Evolutionary conservation across 2,888 invertebrate genomes (phyloP).

Genomic region (Ctena decussata): DNA sequence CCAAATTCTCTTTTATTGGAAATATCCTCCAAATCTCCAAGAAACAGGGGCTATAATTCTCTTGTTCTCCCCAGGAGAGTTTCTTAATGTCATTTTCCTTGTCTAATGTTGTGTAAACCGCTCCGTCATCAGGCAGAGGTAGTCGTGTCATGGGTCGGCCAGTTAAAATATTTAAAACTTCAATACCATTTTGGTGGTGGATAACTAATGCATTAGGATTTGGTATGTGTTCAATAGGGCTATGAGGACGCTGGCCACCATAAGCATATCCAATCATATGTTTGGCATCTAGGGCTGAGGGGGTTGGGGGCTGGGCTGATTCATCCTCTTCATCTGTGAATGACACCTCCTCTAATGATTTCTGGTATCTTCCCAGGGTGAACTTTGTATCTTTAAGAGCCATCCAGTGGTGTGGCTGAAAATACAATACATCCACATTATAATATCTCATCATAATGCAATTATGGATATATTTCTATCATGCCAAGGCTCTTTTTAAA

Average conservation of each 20-base stretch:
- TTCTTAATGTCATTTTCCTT: conserved; percentile 77
- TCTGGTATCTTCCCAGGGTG: conserved; percentile 77
- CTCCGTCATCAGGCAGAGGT: conserved; percentile 69
- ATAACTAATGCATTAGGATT: conserved; percentile 82
- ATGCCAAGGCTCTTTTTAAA: too few relatives aligned
- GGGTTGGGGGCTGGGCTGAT: conserved; percentile 22
- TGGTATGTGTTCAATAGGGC: conserved; percentile 78
- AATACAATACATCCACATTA: not conserved
- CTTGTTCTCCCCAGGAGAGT: conserved; percentile 75
- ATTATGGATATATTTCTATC: too few relatives aligned
- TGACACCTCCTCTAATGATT: conserved; percentile 58
- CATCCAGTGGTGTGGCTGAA: conserved; percentile 83
- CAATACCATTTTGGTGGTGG: conserved; percentile 80
- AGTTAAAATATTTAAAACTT: conserved; percentile 80
- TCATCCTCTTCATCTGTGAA: conserved; percentile 57
- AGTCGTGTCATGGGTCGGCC: conserved; percentile 81
- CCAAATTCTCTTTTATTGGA: conserved; percentile 79
- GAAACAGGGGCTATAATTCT: conserved; percentile 77
- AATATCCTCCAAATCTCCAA: conserved; percentile 77
- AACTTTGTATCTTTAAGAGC: conserved; percentile 79
- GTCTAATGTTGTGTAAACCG: conserved; percentile 78
- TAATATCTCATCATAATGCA: too few relatives aligned
- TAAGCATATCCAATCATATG: conserved; percentile 79
- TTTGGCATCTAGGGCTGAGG: conserved; percentile 65
- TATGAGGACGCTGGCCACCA: conserved; percentile 83